Conservation (phyloP, 2,113 vertebrate species). For the Rana temporaria region DNA sequence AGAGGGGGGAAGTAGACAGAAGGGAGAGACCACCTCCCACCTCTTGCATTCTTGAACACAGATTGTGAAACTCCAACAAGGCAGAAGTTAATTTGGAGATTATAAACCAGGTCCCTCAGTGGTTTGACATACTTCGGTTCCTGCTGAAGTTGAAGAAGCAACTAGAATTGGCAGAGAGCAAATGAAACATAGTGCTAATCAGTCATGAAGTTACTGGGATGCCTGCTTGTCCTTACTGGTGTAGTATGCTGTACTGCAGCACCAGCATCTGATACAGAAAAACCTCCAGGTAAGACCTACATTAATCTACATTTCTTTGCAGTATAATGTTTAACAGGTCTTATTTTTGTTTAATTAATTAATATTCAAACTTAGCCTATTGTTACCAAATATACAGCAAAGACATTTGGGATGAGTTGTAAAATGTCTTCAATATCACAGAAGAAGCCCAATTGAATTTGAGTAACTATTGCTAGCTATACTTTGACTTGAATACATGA, state of each 20-base stretch:
- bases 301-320: neutral
- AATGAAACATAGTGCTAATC: neutral
- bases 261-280: neutral
- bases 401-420: too few relatives aligned
- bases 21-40: neutral
- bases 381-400: too few relatives aligned
- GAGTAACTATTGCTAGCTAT: too few relatives aligned
- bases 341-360: neutral
- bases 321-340: too few relatives aligned
- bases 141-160: neutral
- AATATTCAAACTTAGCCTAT: neutral
- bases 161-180: neutral
- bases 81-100: conserved; percentile 13
- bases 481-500: too few relatives aligned
- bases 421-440: too few relatives aligned
- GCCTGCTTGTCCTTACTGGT: neutral
- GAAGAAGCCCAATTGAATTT: too few relatives aligned
- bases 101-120: conserved; percentile 28
- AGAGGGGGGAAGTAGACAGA: neutral
- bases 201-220: conserved; percentile 24
- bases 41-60: conserved; percentile 28
- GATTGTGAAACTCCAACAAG: neutral
- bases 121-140: neutral
- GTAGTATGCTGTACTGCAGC: conserved; percentile 16
- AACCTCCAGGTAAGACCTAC: neutral